These are phyloP conservation scores for Stegana nigrithorax DNA, from an alignment of 2,888 invertebrate species.

Conservation along the genomic window DNA sequence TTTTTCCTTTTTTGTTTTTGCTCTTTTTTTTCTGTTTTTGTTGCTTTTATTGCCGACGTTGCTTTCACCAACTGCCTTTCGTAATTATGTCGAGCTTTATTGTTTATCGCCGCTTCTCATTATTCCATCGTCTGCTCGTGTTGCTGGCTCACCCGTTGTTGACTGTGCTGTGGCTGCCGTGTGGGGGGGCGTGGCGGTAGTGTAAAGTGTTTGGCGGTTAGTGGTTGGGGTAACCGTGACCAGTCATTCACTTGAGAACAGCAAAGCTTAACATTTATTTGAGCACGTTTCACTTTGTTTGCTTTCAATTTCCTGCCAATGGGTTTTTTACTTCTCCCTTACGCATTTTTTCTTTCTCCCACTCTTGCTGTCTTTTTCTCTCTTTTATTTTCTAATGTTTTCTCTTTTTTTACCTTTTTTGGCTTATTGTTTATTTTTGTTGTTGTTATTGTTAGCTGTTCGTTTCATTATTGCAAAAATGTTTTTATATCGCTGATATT, in stretches of 20 bases:
- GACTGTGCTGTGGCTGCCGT: too few species aligned
- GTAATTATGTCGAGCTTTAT: slow-evolving; percentile 1
- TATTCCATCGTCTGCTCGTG: background rate
- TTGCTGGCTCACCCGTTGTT: too few species aligned
- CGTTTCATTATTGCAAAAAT: too few species aligned
- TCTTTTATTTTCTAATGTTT: background rate
- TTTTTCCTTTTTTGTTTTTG: slow-evolving; percentile 31
- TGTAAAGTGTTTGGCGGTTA: too few species aligned
- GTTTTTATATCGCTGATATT: too few species aligned
- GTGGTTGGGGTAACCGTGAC: too few species aligned
- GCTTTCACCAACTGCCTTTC: slow-evolving; percentile 7
- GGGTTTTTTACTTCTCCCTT: too few species aligned
- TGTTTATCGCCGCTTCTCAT: background rate
- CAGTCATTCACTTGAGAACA: too few species aligned
- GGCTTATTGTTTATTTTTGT: background rate
- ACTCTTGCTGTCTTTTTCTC: slow-evolving; percentile 26
- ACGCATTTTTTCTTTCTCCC: too few species aligned
- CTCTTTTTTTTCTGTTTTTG: background rate
- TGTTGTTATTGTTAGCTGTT: background rate
- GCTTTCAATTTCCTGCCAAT: slow-evolving; percentile 39
- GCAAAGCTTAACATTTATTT: background rate
- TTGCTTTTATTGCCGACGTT: background rate
- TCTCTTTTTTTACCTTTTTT: background rate
- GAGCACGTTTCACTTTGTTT: slow-evolving; percentile 25
- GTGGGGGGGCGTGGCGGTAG: too few species aligned